Conservation (phyloP, 2,888 invertebrate genomes). For the Endotricha flammealis region DNA sequence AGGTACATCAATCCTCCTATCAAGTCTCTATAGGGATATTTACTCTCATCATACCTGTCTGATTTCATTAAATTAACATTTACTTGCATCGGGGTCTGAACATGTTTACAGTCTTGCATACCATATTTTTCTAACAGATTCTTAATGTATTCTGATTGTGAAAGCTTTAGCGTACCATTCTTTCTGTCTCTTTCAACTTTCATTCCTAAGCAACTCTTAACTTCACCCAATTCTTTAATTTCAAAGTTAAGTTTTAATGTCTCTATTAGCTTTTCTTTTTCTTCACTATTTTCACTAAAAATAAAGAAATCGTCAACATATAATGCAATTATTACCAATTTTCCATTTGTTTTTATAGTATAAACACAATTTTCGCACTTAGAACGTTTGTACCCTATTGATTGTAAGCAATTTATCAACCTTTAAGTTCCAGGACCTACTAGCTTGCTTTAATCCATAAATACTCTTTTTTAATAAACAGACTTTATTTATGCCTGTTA, state of each 20-base stretch:
- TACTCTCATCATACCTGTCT: background rate
- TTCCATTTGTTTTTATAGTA: background rate
- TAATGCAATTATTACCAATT: slow-evolving; percentile 1
- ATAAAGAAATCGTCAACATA: slow-evolving; percentile 3
- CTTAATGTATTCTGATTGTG: background rate
- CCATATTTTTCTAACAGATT: background rate
- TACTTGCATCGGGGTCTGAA: background rate
- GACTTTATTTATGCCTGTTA: background rate
- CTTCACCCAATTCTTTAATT: background rate
- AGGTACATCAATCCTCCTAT: slow-evolving; percentile 1
- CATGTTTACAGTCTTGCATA: background rate
- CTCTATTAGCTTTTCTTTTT: background rate
- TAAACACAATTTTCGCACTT: slow-evolving; percentile 4
- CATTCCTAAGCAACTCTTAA: background rate
- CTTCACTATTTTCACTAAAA: background rate
- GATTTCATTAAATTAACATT: background rate
- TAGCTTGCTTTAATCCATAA: background rate
- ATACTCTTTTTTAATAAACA: background rate
- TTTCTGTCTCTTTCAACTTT: background rate
- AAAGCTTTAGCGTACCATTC: background rate
- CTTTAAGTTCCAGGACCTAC: background rate
- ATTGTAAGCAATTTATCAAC: background rate
- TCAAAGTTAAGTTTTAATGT: background rate
- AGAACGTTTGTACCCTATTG: background rate
- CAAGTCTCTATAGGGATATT: background rate